Evolutionary conservation across 2,113 vertebrate genomes (phyloP).

Genomic region (Ahaetulla prasina): DNA sequence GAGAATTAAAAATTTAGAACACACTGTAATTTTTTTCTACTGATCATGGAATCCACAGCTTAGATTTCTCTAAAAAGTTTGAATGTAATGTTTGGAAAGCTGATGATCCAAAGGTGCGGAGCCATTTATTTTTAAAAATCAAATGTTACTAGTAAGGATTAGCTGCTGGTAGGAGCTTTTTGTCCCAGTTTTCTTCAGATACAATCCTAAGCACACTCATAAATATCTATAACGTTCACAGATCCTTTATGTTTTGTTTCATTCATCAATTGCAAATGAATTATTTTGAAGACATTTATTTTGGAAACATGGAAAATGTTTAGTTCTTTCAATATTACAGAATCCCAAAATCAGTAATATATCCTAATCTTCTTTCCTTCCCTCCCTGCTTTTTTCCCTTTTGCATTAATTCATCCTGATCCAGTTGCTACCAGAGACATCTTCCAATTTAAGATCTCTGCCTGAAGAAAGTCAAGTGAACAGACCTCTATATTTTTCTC

Average conservation of each 20-base stretch:
- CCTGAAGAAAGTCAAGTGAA: not conserved
- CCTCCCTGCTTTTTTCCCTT: not conserved
- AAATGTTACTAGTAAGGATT: not conserved
- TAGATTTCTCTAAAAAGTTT: not conserved
- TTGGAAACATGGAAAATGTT: not conserved
- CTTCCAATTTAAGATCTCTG: not conserved
- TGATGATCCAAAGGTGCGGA: not conserved
- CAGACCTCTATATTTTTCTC: accelerated
- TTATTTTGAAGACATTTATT: not conserved
- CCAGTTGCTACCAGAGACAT: not conserved
- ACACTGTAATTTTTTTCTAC: not conserved
- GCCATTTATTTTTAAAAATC: not conserved
- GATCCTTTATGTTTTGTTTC: not conserved
- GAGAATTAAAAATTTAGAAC: not conserved
- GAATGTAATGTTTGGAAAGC: not conserved
- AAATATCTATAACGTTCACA: not conserved
- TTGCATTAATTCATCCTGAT: constrained; percentile 1
- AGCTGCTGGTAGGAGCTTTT: not conserved
- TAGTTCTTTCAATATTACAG: not conserved
- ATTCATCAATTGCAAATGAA: not conserved
- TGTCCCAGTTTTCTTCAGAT: not conserved
- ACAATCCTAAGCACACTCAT: not conserved
- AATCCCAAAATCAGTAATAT: not conserved
- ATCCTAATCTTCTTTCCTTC: not conserved
- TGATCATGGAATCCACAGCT: not conserved